Percentiles rank a stretch among this genome's conserved stretches.
These are phyloP conservation scores for Microcaecilia unicolor DNA, from an alignment of 2,797 vertebrate species.

Conservation along the genomic window DNA sequence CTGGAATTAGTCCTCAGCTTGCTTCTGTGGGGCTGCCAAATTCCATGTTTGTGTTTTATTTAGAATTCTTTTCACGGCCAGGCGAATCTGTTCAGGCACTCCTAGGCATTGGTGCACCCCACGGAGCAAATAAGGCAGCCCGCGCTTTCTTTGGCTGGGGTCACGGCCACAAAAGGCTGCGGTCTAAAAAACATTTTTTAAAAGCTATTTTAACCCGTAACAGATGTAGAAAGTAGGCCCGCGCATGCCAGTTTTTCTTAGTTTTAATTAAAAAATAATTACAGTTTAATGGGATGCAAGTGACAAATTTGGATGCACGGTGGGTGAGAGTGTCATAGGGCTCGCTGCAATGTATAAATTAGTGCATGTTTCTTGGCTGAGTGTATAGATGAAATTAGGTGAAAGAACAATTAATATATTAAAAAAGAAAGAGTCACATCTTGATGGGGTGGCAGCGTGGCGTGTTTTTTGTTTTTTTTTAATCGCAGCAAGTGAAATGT, in stretches of 20 bases:
- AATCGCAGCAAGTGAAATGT: too few relatives aligned
- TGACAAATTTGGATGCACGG: slow-evolving; percentile 68
- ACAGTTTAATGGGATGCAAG: slow-evolving; percentile 65
- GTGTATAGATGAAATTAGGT: slow-evolving; percentile 44
- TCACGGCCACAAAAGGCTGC: slow-evolving; percentile 65
- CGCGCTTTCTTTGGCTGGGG: slow-evolving; percentile 70
- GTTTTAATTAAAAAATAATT: slow-evolving; percentile 81
- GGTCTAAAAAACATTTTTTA: slow-evolving; percentile 65
- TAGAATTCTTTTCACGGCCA: slow-evolving; percentile 76
- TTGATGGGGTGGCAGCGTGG: too few relatives aligned
- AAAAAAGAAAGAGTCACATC: slow-evolving; percentile 30
- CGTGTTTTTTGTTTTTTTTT: too few relatives aligned
- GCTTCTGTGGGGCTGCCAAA: slow-evolving; percentile 74
- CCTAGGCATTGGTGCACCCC: slow-evolving; percentile 64
- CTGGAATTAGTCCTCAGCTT: slow-evolving; percentile 73
- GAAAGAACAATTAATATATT: slow-evolving; percentile 41
- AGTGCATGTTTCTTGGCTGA: slow-evolving; percentile 48
- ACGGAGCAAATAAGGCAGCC: slow-evolving; percentile 66
- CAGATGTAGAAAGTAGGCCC: slow-evolving; percentile 69
- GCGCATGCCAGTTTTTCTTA: slow-evolving; percentile 64
- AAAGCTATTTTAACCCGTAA: slow-evolving; percentile 72
- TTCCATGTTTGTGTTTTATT: slow-evolving; percentile 78
- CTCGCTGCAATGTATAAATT: slow-evolving; percentile 54
- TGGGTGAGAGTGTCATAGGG: slow-evolving; percentile 63
- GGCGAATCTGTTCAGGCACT: slow-evolving; percentile 65